Evolutionary conservation across 1,140 invertebrate species (phyloP).

Genomic region (Caenorhabditis briggsae): DNA sequence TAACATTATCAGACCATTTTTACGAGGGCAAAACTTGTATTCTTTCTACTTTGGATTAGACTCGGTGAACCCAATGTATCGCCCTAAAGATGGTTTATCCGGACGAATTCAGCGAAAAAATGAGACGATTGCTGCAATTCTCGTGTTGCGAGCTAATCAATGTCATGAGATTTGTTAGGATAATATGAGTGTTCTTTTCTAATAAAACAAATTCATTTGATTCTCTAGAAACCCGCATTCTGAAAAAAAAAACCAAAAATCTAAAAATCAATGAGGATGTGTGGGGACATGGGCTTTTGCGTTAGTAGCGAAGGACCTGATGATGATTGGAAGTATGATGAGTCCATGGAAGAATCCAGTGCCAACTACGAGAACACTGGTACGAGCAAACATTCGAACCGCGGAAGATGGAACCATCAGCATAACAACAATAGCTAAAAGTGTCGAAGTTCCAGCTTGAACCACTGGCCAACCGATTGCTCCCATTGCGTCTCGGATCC

Average conservation of each 20-base stretch:
- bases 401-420: slow-evolving; percentile 76
- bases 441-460: slow-evolving; percentile 75
- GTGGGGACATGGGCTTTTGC: slow-evolving; percentile 58
- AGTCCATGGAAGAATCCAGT: slow-evolving; percentile 77
- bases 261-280: slow-evolving; percentile 12
- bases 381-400: slow-evolving; percentile 77
- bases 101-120: slow-evolving; percentile 54
- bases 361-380: slow-evolving; percentile 74
- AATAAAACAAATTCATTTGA: slow-evolving; percentile 22
- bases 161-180: slow-evolving; percentile 61
- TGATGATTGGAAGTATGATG: slow-evolving; percentile 76
- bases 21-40: slow-evolving; percentile 62
- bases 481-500: slow-evolving; percentile 74
- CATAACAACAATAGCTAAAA: slow-evolving; percentile 70
- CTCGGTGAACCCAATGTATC: slow-evolving; percentile 17
- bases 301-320: slow-evolving; percentile 73
- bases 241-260: not conserved
- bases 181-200: not conserved
- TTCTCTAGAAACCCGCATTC: slow-evolving; percentile 12
- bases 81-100: not conserved
- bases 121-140: slow-evolving; percentile 56
- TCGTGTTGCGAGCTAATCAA: slow-evolving; percentile 60
- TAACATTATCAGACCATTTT: slow-evolving; percentile 59
- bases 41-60: slow-evolving; percentile 61
- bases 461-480: slow-evolving; percentile 78